A percentile compares a stretch with the other conserved stretches of the same genome.
Evolutionary conservation across 2,113 vertebrate species (phyloP).

Genomic region (Macquaria australasica): DNA sequence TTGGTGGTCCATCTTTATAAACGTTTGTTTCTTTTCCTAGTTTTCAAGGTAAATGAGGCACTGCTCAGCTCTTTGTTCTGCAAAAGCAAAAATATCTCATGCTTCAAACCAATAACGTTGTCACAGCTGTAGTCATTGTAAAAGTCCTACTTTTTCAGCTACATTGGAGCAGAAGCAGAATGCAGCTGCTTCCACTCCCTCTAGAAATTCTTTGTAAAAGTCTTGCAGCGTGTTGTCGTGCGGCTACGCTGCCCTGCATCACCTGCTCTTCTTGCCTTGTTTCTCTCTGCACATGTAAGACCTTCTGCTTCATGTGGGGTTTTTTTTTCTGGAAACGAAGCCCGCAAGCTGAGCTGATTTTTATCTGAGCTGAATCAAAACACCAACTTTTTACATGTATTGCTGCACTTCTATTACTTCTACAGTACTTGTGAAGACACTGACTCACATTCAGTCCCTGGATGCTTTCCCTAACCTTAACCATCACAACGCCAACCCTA

Average conservation of each 20-base stretch:
- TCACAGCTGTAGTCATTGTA: constrained; percentile 4
- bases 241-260: not conserved
- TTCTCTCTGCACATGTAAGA: not conserved
- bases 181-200: not conserved
- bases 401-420: not conserved
- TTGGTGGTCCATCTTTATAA: constrained; percentile 10
- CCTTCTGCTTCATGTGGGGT: not conserved
- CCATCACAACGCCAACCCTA: not conserved
- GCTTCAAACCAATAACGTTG: not conserved
- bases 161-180: no score
- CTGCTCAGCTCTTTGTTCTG: not conserved
- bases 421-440: not conserved
- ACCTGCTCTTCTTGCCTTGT: constrained; percentile 14
- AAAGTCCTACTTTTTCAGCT: not conserved
- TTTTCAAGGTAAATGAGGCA: constrained; percentile 24
- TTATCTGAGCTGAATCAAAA: constrained; percentile 40
- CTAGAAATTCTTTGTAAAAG: not conserved
- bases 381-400: constrained; percentile 1
- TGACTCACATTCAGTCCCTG: not conserved
- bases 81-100: not conserved
- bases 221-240: constrained; percentile 5
- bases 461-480: not conserved
- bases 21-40: not conserved
- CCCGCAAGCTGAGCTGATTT: not conserved
- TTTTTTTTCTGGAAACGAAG: constrained; percentile 14